Conservation (phyloP, 23 tunicate genomes). For the Styela clava region DNA sequence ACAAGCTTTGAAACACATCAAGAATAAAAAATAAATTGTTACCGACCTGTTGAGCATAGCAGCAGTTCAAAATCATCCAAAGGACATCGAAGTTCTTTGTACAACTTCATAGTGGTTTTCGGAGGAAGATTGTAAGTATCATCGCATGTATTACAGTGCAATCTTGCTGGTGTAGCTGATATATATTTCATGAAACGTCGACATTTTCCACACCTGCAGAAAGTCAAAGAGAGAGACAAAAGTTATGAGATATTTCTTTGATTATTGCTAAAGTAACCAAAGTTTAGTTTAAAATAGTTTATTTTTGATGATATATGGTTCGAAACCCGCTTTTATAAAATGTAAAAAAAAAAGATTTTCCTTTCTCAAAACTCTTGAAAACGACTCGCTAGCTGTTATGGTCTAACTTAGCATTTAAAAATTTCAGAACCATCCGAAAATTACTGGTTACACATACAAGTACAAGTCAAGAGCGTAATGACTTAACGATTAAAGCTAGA, state of each 20-base stretch:
- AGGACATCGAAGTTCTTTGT: constrained; percentile 86
- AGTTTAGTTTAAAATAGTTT: neutral
- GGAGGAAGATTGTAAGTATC: constrained; percentile 93
- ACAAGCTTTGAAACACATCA: too few relatives aligned
- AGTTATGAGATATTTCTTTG: neutral
- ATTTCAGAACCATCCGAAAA: too few relatives aligned
- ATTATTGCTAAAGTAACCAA: neutral
- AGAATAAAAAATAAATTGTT: too few relatives aligned
- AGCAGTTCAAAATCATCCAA: constrained; percentile 97
- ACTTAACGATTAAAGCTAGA: too few relatives aligned
- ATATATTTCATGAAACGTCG: constrained; percentile 89
- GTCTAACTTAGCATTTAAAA: too few relatives aligned
- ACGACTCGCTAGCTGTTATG: too few relatives aligned
- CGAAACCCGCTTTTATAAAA: too few relatives aligned
- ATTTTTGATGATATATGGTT: neutral
- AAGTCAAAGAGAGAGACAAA: too few relatives aligned
- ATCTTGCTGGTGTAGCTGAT: constrained; percentile 72
- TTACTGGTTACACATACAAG: too few relatives aligned
- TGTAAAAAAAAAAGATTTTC: too few relatives aligned
- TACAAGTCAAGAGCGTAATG: too few relatives aligned
- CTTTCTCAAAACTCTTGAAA: too few relatives aligned
- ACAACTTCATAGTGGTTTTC: constrained; percentile 81
- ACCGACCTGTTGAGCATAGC: constrained; percentile 91
- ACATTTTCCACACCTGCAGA: constrained; percentile 84
- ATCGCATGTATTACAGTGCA: constrained; percentile 90